These are phyloP conservation scores for Spicauda simplicius DNA, from an alignment of 2,888 invertebrate species.

Conservation along the genomic window DNA sequence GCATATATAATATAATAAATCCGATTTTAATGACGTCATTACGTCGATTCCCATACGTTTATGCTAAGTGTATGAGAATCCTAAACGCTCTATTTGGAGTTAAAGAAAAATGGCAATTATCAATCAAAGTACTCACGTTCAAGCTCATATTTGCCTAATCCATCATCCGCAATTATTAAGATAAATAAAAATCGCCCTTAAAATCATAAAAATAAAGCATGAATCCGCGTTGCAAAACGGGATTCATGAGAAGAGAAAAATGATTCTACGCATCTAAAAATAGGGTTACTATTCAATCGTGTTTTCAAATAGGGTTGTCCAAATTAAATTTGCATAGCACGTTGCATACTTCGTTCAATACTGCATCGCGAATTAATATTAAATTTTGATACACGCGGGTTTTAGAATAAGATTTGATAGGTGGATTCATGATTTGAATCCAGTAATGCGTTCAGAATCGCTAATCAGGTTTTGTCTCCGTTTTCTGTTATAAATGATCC, in stretches of 20 bases:
- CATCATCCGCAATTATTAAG: constrained; percentile 36
- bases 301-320: constrained; percentile 36
- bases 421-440: constrained; percentile 17
- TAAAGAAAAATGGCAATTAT: constrained; percentile 48
- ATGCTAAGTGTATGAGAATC: constrained; percentile 45
- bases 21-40: constrained; percentile 35
- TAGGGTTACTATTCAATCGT: constrained; percentile 36
- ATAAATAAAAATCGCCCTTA: constrained; percentile 15
- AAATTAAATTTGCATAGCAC: constrained; percentile 49
- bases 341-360: constrained; percentile 38
- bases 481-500: constrained; percentile 65
- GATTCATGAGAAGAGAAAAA: not conserved
- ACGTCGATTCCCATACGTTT: constrained; percentile 41
- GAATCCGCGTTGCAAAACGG: not conserved
- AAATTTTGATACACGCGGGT: constrained; percentile 42
- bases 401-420: constrained; percentile 29
- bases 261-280: not conserved
- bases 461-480: constrained; percentile 80
- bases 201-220: not conserved
- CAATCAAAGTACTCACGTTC: constrained; percentile 45
- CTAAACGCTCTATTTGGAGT: constrained; percentile 44
- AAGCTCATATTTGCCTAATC: constrained; percentile 43
- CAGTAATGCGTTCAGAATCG: constrained; percentile 62
- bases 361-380: constrained; percentile 6
- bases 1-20: constrained; percentile 26